Percentiles rank a stretch among this genome's conserved stretches.
phyloP scores from a whole-genome alignment of 2,888 invertebrate genomes.

The Ctena decussata region DNA sequence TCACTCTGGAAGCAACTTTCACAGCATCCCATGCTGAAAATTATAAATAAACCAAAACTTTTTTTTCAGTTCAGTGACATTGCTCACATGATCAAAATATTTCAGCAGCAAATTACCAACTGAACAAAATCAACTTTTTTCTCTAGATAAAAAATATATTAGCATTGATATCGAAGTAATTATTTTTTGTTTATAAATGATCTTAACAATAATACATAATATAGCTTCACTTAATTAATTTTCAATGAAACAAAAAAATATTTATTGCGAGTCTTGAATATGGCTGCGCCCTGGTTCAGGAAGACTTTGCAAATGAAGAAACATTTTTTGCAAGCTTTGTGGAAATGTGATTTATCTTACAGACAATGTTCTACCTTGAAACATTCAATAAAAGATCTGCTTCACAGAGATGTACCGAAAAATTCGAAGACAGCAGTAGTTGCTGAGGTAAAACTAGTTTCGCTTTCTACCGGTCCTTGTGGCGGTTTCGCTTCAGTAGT shows the following conservation, averaged over 20 bases:
- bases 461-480: neutral
- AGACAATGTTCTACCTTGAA: constrained; percentile 49
- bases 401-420: constrained; percentile 20
- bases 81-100: constrained; percentile 54
- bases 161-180: no score
- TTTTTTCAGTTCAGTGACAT: constrained; percentile 2
- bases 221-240: no score
- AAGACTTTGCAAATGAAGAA: neutral
- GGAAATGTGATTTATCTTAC: constrained; percentile 10
- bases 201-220: no score
- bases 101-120: neutral
- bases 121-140: no score
- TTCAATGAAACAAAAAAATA: no score
- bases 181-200: no score
- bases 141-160: no score
- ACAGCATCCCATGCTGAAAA: constrained; percentile 59
- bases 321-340: neutral
- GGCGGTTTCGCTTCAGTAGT: no score
- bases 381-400: constrained; percentile 53
- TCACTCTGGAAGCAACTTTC: constrained; percentile 53
- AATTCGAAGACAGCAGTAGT: neutral
- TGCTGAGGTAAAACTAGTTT: constrained; percentile 27
- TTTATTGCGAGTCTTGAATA: no score
- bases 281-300: constrained; percentile 69
- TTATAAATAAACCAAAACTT: neutral